Percentiles rank a stretch among this genome's conserved stretches.
Conservation (phyloP, 2,888 invertebrate genomes). For the Anagyrus pseudococci region DNA sequence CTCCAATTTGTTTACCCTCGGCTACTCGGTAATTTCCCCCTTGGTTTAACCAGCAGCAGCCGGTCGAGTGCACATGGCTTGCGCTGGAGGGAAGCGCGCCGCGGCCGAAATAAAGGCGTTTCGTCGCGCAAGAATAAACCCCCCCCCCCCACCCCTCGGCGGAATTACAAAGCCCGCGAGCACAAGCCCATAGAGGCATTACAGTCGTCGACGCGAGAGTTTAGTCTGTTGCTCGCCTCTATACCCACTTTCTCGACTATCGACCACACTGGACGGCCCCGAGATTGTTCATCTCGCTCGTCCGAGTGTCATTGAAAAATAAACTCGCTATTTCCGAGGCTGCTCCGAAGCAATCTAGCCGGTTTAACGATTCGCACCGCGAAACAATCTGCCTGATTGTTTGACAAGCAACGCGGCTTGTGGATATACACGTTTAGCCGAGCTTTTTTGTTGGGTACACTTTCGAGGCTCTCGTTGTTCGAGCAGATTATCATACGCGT, state of each 20-base stretch:
- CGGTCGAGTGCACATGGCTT: conserved; percentile 23
- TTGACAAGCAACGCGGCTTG: no score
- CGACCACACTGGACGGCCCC: background rate
- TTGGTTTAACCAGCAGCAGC: conserved; percentile 17
- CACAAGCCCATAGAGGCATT: background rate
- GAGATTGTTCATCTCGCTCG: background rate
- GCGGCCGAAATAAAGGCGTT: conserved; percentile 20
- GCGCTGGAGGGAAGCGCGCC: background rate
- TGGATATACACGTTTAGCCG: no score
- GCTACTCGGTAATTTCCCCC: conserved; percentile 47
- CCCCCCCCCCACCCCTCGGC: background rate
- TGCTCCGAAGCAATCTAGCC: background rate
- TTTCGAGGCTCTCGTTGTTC: no score
- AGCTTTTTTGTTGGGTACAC: no score
- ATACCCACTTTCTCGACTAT: background rate
- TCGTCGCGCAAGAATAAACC: conserved; percentile 19
- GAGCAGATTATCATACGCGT: no score
- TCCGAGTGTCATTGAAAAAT: conserved; percentile 8
- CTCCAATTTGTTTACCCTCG: conserved; percentile 57
- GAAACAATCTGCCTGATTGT: no score
- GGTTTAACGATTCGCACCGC: no score
- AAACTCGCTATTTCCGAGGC: background rate
- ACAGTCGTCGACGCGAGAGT: no score
- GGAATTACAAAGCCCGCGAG: background rate
- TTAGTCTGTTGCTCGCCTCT: conserved; percentile 1